Percentiles rank a stretch among this genome's conserved stretches.
Conservation (phyloP, 2,797 vertebrate species). For the Aplochiton taeniatus region DNA sequence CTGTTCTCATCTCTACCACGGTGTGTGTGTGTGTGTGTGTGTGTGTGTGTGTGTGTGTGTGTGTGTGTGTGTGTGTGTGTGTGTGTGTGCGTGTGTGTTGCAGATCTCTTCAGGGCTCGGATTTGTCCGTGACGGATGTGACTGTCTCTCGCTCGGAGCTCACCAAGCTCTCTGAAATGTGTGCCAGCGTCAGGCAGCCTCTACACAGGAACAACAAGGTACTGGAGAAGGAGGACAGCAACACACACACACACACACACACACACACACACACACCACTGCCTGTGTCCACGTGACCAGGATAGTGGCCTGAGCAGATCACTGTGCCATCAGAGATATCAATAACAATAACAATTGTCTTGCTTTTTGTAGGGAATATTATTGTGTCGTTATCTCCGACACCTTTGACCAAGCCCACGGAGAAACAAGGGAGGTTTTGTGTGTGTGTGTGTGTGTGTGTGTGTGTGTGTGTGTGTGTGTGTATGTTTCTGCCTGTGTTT, state of each 20-base stretch:
- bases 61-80: slow-evolving; percentile 10
- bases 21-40: too few relatives aligned
- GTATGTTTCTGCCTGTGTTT: slow-evolving; percentile 35
- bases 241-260: too few relatives aligned
- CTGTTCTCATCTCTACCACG: not conserved
- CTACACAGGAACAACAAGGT: slow-evolving; percentile 57
- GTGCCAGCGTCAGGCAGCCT: slow-evolving; percentile 46
- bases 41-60: slow-evolving; percentile 6
- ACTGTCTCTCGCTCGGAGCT: slow-evolving; percentile 41
- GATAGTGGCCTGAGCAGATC: too few relatives aligned
- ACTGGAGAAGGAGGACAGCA: not conserved
- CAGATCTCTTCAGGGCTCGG: slow-evolving; percentile 48
- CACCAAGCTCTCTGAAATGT: slow-evolving; percentile 48
- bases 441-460: slow-evolving; percentile 10
- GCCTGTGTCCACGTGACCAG: too few relatives aligned
- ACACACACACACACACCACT: too few relatives aligned
- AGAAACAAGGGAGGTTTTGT: not conserved
- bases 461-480: not conserved
- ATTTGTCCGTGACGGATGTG: slow-evolving; percentile 40
- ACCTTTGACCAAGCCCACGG: not conserved
- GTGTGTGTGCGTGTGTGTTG: slow-evolving; percentile 3
- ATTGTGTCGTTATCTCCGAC: not conserved
- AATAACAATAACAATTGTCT: not conserved
- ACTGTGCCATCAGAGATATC: not conserved
- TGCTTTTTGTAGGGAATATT: too few relatives aligned